Evolutionary conservation across 2,888 invertebrate species (phyloP), one percentile per base, ranked within the genome.

Genomic region (Hypomecis atomaria): DNA sequence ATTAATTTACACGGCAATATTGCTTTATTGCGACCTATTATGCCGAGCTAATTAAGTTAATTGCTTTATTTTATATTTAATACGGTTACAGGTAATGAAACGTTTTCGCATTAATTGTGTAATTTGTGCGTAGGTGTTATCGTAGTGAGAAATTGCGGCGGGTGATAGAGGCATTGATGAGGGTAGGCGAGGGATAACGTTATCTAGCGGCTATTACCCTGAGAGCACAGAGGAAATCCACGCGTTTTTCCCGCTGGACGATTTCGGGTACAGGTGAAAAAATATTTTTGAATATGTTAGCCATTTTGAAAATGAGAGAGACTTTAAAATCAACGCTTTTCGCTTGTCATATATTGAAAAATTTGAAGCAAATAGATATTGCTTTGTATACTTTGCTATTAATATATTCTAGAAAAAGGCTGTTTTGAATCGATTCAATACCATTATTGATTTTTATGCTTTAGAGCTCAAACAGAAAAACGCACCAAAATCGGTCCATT

Each of bases 11-110:
- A 63, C 56, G 63, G 63, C 68, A 62, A 66, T 69, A 71, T 70
- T 69, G 64, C 66, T 69, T 66, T 66, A 69, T 69, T 63, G 65
- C 56, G 49, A 56, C 60, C 66, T 61, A 62, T 61, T 65, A 47
- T 63, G 59, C 61, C 45, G 38, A 43, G 65, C 66, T 68, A 63
- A 71, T 71, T 67, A 68, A 66, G 23, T 59, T 68, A 66, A 71
- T 70, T 70, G 66, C 70, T 71, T 70, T 64, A 70, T 66, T 71
- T 66, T 64, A 69, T 61, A 63, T 66, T 67, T 65, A 62, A 65
- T 69, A 62, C 65, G 50, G 65, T 62, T 60, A 65, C 56, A 53
- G 60, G 38, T 66, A 69, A 69, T 66, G 63, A 66, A 66, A 67
- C 40, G 58, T 62, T 59, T 60, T 64, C 36, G 65, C 45, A 63